Conservation (phyloP, 1,140 invertebrate genomes). For the Pygmarrhopalites habei region DNA sequence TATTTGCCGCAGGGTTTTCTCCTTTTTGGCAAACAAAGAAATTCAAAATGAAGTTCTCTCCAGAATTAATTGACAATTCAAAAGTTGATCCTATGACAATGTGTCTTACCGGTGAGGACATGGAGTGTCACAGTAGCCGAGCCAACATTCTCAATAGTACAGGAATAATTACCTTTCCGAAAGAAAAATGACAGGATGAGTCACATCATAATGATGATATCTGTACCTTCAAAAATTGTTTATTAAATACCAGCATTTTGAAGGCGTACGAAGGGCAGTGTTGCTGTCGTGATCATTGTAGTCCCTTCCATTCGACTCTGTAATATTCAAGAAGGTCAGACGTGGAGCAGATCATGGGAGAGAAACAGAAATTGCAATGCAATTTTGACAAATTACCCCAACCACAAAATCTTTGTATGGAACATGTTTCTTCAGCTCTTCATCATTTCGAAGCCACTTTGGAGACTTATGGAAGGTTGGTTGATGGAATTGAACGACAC, state of each 20-base stretch:
- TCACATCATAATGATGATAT: too few species aligned
- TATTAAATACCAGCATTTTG: conserved; percentile 27
- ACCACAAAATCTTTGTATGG: conserved; percentile 20
- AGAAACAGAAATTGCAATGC: background rate
- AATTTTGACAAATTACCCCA: conserved; percentile 18
- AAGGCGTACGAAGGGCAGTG: conserved; percentile 19
- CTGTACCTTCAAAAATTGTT: too few species aligned
- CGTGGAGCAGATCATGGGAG: background rate
- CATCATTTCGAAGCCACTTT: conserved; percentile 31
- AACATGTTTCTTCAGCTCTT: conserved; percentile 26
- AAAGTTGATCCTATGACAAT: too few species aligned
- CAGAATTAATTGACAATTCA: too few species aligned
- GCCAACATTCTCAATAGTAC: conserved; percentile 30
- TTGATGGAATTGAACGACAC: conserved; percentile 25
- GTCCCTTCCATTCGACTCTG: conserved; percentile 31
- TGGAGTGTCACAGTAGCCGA: conserved; percentile 31
- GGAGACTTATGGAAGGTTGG: conserved; percentile 25
- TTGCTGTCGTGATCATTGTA: conserved; percentile 24
- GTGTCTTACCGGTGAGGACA: conserved; percentile 36
- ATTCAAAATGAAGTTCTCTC: too few species aligned
- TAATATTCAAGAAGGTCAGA: conserved; percentile 1
- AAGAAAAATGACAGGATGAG: too few species aligned
- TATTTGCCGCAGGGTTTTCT: too few species aligned
- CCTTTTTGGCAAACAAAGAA: too few species aligned
- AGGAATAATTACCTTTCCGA: conserved; percentile 39